Conservation (phyloP, 2,797 vertebrate species). For the Tragelaphus eurycerus region DNA sequence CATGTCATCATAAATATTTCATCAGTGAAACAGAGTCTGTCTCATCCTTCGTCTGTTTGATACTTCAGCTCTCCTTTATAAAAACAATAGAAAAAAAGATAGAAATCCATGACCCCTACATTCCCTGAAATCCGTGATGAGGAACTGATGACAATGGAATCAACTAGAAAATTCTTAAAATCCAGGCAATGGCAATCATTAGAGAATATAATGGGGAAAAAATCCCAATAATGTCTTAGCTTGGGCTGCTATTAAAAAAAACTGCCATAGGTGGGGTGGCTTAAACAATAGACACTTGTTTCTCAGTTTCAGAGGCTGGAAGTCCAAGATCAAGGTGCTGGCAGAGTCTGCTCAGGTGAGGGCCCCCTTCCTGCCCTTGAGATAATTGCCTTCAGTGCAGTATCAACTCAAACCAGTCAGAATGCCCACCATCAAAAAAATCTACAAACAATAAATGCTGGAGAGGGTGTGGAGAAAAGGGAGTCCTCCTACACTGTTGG, state of each 20-base stretch:
- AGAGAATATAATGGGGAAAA: not conserved
- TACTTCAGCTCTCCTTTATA: not conserved
- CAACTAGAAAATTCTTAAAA: not conserved
- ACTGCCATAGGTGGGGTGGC: not conserved
- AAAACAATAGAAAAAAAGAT: not conserved
- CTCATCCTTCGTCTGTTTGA: constrained; percentile 46
- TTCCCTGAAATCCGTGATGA: not conserved
- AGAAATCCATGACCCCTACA: not conserved
- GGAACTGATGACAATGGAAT: not conserved
- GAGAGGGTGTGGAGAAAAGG: not conserved
- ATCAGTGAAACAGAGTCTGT: constrained; percentile 61
- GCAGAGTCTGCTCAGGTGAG: not conserved
- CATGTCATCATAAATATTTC: constrained; percentile 82
- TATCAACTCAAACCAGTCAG: not conserved
- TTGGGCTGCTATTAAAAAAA: not conserved
- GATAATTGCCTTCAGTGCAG: not conserved
- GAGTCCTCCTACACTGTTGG: not conserved
- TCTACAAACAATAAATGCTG: not conserved
- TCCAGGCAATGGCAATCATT: not conserved
- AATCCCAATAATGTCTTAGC: not conserved
- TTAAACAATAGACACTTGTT: not conserved
- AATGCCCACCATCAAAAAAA: not conserved
- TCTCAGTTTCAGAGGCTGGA: not conserved
- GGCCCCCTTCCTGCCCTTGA: not conserved
- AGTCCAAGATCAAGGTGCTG: not conserved